Conservation (phyloP, 2,888 invertebrate genomes). For the Cryptocephalus moraei region DNA sequence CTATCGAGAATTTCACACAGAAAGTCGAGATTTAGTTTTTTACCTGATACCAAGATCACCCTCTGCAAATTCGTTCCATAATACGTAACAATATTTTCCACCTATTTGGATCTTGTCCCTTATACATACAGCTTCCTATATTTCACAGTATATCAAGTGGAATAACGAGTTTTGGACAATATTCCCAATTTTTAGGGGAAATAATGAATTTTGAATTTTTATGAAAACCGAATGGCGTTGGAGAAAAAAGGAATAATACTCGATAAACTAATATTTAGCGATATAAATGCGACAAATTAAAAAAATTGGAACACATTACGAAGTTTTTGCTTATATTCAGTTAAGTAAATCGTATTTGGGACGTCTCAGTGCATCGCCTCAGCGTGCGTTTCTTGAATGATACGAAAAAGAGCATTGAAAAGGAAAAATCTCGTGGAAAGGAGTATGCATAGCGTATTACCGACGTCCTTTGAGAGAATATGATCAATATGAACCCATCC, state of each 20-base stretch:
- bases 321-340: too few species aligned
- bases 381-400: conserved; percentile 1
- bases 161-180: conserved; percentile 28
- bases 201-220: too few species aligned
- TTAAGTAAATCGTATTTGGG: too few species aligned
- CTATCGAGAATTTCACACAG: too few species aligned
- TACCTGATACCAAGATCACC: too few species aligned
- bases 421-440: conserved; percentile 2
- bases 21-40: too few species aligned
- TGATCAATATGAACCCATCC: conserved; percentile 17
- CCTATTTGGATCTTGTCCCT: conserved; percentile 26
- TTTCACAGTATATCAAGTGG: conserved; percentile 28
- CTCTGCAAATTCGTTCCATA: neutral
- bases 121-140: conserved; percentile 25
- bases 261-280: too few species aligned
- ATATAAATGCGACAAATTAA: too few species aligned
- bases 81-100: conserved; percentile 31
- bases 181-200: conserved; percentile 4
- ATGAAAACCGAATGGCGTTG: too few species aligned
- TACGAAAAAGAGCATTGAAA: neutral
- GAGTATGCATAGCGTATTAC: conserved; percentile 3
- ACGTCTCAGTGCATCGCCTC: neutral
- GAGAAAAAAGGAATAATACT: too few species aligned
- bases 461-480: conserved; percentile 14
- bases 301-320: too few species aligned